phyloP scores from a whole-genome alignment of 2,113 vertebrate species.

The Amazona vittata region DNA sequence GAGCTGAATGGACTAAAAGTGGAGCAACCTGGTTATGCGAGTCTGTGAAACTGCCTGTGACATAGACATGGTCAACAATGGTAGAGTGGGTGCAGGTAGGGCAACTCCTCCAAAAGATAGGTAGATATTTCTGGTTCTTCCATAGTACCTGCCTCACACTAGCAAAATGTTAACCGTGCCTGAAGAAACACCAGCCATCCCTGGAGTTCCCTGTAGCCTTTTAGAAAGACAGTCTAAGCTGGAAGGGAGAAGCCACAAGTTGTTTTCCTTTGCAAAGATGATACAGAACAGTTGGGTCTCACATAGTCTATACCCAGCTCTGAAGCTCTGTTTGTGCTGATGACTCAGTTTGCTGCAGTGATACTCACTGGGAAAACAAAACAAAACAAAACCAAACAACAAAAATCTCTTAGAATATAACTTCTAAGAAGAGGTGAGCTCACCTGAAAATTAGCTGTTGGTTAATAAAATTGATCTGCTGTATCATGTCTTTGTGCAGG shows the following conservation, averaged over 20 bases:
- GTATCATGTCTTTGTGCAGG: background rate
- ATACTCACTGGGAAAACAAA: background rate
- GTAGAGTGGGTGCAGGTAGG: background rate
- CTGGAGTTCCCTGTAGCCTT: background rate
- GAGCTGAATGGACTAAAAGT: background rate
- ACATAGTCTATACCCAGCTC: background rate
- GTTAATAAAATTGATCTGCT: background rate
- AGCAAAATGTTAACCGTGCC: background rate
- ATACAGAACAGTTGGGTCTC: background rate
- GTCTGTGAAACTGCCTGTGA: background rate
- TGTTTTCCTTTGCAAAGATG: background rate
- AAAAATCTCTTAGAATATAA: background rate
- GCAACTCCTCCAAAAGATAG: background rate
- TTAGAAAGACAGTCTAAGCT: background rate
- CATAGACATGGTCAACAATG: background rate
- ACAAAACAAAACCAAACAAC: background rate
- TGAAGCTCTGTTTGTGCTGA: background rate
- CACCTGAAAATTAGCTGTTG: background rate
- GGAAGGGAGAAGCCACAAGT: background rate
- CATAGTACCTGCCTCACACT: background rate
- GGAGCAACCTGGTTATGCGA: background rate
- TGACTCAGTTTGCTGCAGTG: background rate
- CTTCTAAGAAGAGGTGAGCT: background rate
- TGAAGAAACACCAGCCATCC: background rate
- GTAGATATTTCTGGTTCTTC: background rate